These are phyloP conservation scores for Gisinianus flammeolus DNA, from an alignment of 2,888 invertebrate genomes.

Conservation along the genomic window DNA sequence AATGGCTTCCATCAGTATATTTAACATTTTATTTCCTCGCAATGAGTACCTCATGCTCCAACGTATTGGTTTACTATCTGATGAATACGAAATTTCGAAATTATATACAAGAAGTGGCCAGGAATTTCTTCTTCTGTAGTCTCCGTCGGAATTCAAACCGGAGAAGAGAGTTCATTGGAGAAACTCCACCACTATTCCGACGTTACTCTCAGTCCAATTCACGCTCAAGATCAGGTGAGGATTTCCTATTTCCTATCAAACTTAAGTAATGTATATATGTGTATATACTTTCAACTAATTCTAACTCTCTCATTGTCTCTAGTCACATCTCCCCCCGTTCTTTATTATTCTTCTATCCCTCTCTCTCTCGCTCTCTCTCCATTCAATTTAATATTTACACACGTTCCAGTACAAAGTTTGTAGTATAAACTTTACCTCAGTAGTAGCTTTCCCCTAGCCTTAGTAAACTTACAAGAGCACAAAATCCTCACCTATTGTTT, in stretches of 20 bases:
- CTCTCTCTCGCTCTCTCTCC: too few relatives aligned
- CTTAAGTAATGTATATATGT: constrained; percentile 18
- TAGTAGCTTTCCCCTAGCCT: too few relatives aligned
- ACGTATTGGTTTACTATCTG: constrained; percentile 85
- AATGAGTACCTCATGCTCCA: constrained; percentile 77
- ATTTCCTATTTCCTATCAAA: too few relatives aligned
- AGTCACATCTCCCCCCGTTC: too few relatives aligned
- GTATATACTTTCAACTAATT: too few relatives aligned
- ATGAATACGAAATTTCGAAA: constrained; percentile 74
- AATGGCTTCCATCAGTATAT: constrained; percentile 80
- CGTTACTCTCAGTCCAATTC: constrained; percentile 66
- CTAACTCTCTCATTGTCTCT: too few relatives aligned
- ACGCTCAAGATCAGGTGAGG: constrained; percentile 67
- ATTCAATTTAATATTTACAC: too few relatives aligned
- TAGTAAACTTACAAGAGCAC: too few relatives aligned
- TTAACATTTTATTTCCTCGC: constrained; percentile 87
- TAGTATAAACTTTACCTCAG: too few relatives aligned
- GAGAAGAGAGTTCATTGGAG: constrained; percentile 59
- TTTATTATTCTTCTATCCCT: too few relatives aligned
- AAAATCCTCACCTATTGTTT: too few relatives aligned
- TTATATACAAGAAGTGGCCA: constrained; percentile 50
- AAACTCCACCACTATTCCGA: constrained; percentile 64
- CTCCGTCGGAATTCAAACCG: neutral
- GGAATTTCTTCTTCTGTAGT: constrained; percentile 46
- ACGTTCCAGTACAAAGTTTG: too few relatives aligned